phyloP scores from a whole-genome alignment of 2,797 vertebrate genomes.

The Oryzias dopingdopingensis region DNA sequence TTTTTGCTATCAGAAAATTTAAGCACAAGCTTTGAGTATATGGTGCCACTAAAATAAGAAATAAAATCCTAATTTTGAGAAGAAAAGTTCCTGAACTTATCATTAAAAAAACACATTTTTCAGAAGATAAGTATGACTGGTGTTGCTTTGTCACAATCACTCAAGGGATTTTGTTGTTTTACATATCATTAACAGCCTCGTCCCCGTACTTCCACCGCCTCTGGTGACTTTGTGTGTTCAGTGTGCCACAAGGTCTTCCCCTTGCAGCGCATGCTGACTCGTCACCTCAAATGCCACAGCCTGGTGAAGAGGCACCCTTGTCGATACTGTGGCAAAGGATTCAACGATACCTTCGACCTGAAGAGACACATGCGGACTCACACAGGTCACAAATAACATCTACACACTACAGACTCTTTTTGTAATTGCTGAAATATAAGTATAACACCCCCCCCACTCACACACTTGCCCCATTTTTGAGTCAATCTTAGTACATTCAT shows the following conservation, averaged over 20 bases:
- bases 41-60: no score
- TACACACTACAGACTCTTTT: not conserved
- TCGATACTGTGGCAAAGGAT: conserved; percentile 86
- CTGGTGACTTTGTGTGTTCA: conserved; percentile 73
- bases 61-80: no score
- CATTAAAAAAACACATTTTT: no score
- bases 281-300: conserved; percentile 90
- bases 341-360: conserved; percentile 91
- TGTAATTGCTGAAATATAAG: no score
- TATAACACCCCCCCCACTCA: no score
- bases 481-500: no score
- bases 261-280: conserved; percentile 87
- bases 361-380: conserved; percentile 87
- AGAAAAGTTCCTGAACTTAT: no score
- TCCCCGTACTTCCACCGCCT: conserved; percentile 41
- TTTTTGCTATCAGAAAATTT: no score
- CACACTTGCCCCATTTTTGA: no score
- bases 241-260: conserved; percentile 87
- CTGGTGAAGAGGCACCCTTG: conserved; percentile 84
- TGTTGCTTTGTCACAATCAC: not conserved
- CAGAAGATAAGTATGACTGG: not conserved
- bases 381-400: conserved; percentile 51
- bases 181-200: conserved; percentile 35
- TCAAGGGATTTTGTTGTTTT: not conserved
- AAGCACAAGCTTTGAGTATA: no score